phyloP scores from a whole-genome alignment of 2,888 invertebrate genomes.

The Ceraclea dissimilis region DNA sequence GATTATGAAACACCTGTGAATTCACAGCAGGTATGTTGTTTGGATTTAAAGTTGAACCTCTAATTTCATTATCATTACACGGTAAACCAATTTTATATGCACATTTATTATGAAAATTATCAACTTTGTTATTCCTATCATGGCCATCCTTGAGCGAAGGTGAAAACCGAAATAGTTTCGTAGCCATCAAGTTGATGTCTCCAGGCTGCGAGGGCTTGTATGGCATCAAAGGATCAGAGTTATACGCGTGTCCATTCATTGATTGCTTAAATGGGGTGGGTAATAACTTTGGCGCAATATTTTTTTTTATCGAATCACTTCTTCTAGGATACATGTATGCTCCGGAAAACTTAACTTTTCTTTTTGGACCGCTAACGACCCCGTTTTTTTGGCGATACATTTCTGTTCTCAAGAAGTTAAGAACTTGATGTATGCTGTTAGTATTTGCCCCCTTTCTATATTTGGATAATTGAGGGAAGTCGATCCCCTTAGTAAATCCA shows the following conservation, averaged over 20 bases:
- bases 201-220: conserved; percentile 67
- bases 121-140: conserved; percentile 3
- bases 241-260: conserved; percentile 29
- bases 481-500: background rate
- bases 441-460: background rate
- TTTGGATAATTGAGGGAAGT: background rate
- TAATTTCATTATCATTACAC: background rate
- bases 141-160: conserved; percentile 30
- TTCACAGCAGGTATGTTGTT: background rate
- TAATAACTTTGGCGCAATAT: background rate
- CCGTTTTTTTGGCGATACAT: conserved; percentile 24
- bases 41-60: too few species aligned
- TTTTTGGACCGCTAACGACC: conserved; percentile 28
- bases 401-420: conserved; percentile 31
- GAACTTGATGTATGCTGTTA: background rate
- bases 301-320: background rate
- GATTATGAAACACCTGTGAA: background rate
- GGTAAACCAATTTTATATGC: background rate
- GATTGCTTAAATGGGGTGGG: conserved; percentile 1
- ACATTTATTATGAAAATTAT: background rate
- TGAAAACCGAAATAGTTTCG: conserved; percentile 40
- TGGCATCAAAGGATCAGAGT: conserved; percentile 57
- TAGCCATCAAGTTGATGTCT: conserved; percentile 66
- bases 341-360: conserved; percentile 36
- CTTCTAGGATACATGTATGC: conserved; percentile 31